Base-by-base conservation (phyloP, 2,888 invertebrate species). In the Ceratothoa steindachneri region DNA sequence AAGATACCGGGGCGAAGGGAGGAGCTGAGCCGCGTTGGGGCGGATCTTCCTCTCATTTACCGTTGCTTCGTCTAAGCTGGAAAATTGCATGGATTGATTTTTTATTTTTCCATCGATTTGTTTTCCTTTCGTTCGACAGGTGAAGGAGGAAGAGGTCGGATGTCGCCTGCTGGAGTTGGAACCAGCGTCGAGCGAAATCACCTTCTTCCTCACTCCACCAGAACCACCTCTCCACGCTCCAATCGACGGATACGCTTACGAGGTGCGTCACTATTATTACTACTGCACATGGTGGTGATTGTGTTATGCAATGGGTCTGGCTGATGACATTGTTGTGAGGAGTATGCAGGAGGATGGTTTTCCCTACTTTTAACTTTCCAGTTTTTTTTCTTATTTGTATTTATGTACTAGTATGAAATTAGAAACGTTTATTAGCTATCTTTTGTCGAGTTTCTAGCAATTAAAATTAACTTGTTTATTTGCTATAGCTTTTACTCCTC, bases 191-290 rank as follows among this genome's bases (percentile, higher is more conserved):
- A 92, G 91, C 81, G 97, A 98, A 85, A 87, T 95, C 80, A 97
- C 97, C 15, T 95, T 97, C 76, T 95, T 95, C 83, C 93, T 99
- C 80, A 88, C 95, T 83, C 95, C 97, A 27, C 97, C 98, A 0
- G 97, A 97, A 84, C 90, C 89, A 7, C 81, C 80, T 67, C 82
- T 83, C 51, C 24, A n/a, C 22, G 41, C 66, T 2, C 28, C 71
- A 4, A 64, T 28, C 12, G 66, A 29, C 24, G 60, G 60, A 24
- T 60, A 60, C 24, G 60, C 71, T 51, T 71, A 71, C 30, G 71
- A 71, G 65, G 30, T 41, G 22, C 15, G 15, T 22, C 22, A 15
- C n/a, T n/a, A n/a, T n/a, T n/a, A n/a, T n/a, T n/a, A n/a, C n/a
- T 51, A n/a, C 9, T 51, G 51, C 51, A 51, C 51, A 9, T 51